Percentiles rank a stretch among this genome's conserved stretches.
Conservation (phyloP, 2,888 invertebrate genomes). For the Hydrotaea cyrtoneurina region DNA sequence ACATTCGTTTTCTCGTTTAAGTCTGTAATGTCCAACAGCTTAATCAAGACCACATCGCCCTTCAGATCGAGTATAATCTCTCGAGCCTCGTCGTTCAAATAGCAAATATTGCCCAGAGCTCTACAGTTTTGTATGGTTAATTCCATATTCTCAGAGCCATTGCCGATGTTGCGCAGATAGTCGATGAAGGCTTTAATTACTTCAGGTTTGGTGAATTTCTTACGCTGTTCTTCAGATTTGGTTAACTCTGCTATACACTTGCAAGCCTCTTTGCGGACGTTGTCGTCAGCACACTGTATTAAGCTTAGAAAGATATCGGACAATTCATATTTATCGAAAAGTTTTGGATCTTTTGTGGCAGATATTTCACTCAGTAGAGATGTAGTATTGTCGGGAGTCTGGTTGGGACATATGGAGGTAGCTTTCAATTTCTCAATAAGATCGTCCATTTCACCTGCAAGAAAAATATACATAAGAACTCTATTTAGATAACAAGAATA, state of each 20-base stretch:
- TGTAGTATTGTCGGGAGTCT: slow-evolving; percentile 71
- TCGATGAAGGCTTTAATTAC: slow-evolving; percentile 84
- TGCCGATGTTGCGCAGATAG: slow-evolving; percentile 80
- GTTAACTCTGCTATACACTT: slow-evolving; percentile 91
- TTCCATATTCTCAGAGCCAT: slow-evolving; percentile 79
- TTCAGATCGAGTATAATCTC: slow-evolving; percentile 82
- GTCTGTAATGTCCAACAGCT: slow-evolving; percentile 78
- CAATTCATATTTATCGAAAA: slow-evolving; percentile 79
- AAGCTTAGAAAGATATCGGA: slow-evolving; percentile 77
- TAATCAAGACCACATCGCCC: slow-evolving; percentile 82
- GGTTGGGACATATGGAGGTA: slow-evolving; percentile 73
- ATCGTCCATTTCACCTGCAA: slow-evolving; percentile 79
- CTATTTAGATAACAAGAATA: no score
- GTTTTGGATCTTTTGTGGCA: slow-evolving; percentile 78
- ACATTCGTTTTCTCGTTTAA: slow-evolving; percentile 77
- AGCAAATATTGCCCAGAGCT: slow-evolving; percentile 94
- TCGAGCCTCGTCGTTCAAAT: slow-evolving; percentile 89
- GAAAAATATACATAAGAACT: background rate
- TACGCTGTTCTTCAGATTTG: slow-evolving; percentile 88
- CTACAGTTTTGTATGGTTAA: slow-evolving; percentile 88
- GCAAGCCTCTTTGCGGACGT: slow-evolving; percentile 83
- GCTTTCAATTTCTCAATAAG: slow-evolving; percentile 78
- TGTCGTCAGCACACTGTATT: slow-evolving; percentile 78
- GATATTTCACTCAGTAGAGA: slow-evolving; percentile 77
- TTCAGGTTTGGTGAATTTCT: slow-evolving; percentile 85